These are phyloP conservation scores for Empidonax alnorum DNA, from an alignment of 2,113 vertebrate species.

Conservation along the genomic window DNA sequence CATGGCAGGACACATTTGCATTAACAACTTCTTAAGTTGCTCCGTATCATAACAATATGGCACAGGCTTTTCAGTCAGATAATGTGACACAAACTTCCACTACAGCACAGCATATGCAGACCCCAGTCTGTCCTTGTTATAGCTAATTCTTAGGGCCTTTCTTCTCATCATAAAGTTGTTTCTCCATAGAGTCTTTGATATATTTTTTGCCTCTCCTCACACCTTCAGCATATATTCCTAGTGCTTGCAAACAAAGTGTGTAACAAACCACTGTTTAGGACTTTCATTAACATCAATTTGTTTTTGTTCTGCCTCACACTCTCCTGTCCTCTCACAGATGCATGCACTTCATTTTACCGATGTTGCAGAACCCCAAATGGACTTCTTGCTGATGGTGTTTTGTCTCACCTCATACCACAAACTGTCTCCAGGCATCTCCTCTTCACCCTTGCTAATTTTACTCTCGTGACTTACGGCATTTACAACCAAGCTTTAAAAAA, in stretches of 20 bases:
- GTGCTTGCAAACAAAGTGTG: background rate
- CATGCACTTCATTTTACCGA: background rate
- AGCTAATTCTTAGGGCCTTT: background rate
- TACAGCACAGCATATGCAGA: background rate
- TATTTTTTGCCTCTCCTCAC: background rate
- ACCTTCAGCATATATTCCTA: background rate
- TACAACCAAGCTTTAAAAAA: background rate
- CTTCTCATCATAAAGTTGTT: background rate
- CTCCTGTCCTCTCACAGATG: background rate
- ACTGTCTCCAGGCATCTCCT: background rate
- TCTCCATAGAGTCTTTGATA: background rate
- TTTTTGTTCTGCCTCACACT: background rate
- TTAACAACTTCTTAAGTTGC: slow-evolving; percentile 21
- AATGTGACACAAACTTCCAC: background rate
- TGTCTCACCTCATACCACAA: background rate
- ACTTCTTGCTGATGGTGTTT: background rate
- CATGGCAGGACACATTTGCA: slow-evolving; percentile 40
- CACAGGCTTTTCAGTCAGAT: background rate
- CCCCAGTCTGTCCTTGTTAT: background rate
- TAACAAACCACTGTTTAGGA: background rate
- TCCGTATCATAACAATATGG: background rate
- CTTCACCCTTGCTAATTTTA: background rate
- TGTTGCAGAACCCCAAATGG: background rate
- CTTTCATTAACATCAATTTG: background rate
- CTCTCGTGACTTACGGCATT: background rate